Evolutionary conservation across 2,888 invertebrate species (phyloP).

Genomic region (Stenurella melanura): DNA sequence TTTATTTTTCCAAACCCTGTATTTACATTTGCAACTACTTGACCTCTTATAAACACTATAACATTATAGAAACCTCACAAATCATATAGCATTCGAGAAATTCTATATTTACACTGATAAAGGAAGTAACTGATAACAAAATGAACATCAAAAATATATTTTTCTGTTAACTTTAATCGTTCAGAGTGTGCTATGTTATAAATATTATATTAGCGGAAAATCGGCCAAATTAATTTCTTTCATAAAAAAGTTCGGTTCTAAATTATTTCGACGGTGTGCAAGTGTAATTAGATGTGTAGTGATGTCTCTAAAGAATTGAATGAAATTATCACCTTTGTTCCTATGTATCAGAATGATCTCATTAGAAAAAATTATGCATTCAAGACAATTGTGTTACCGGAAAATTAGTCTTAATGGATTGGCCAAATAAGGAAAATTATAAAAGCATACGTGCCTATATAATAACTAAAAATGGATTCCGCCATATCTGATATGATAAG

Average conservation of each 20-base stretch:
- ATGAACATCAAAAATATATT: neutral
- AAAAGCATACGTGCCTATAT: neutral
- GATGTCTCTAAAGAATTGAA: neutral
- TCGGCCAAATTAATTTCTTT: neutral
- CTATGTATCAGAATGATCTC: neutral
- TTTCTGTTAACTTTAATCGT: neutral
- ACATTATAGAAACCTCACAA: no score
- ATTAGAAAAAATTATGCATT: neutral
- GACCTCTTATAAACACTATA: no score
- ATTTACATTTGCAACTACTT: no score
- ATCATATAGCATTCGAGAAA: no score
- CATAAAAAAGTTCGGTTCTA: neutral
- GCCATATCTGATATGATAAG: no score
- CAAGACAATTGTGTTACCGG: neutral
- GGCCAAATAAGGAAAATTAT: neutral
- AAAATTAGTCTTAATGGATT: no score
- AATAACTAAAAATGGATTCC: neutral
- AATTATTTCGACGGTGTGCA: neutral
- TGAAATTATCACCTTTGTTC: neutral
- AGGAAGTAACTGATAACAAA: neutral
- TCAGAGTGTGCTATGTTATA: neutral
- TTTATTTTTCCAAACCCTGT: no score
- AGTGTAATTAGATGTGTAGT: neutral
- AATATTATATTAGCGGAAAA: neutral
- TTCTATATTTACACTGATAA: neutral